phyloP scores from a whole-genome alignment of 2,797 vertebrate genomes.

The Cercopithecus mitis region DNA sequence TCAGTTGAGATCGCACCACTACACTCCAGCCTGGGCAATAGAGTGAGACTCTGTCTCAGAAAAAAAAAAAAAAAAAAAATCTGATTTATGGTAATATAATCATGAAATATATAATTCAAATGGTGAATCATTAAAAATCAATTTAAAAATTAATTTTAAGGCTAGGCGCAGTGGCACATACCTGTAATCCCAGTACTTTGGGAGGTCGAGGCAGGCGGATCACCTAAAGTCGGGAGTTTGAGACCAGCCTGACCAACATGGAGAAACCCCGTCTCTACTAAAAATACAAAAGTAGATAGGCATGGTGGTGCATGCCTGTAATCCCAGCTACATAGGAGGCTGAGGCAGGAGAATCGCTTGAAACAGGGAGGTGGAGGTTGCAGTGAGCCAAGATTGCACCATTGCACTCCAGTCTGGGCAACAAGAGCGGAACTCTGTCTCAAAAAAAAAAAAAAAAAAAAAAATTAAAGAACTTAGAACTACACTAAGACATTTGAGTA shows the following conservation, averaged over 20 bases:
- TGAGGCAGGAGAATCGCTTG: background rate
- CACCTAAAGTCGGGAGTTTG: background rate
- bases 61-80: background rate
- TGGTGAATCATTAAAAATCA: background rate
- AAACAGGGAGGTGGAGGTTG: background rate
- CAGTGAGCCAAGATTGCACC: background rate
- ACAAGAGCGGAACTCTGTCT: accelerated
- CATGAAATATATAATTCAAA: conserved; percentile 22
- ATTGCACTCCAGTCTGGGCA: background rate
- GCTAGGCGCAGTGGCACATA: background rate
- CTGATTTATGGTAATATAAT: background rate
- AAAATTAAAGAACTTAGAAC: background rate
- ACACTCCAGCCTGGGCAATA: background rate
- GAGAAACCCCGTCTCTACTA: background rate
- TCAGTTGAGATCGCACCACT: background rate
- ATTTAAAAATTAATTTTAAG: background rate
- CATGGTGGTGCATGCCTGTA: background rate
- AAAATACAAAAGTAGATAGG: background rate
- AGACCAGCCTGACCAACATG: background rate
- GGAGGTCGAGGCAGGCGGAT: background rate
- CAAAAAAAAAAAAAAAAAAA: background rate
- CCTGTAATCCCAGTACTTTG: background rate
- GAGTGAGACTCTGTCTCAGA: background rate
- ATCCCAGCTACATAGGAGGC: background rate
- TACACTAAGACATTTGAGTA: background rate